Conservation (phyloP, 1,140 invertebrate genomes). For the Heliconius hewitsoni region DNA sequence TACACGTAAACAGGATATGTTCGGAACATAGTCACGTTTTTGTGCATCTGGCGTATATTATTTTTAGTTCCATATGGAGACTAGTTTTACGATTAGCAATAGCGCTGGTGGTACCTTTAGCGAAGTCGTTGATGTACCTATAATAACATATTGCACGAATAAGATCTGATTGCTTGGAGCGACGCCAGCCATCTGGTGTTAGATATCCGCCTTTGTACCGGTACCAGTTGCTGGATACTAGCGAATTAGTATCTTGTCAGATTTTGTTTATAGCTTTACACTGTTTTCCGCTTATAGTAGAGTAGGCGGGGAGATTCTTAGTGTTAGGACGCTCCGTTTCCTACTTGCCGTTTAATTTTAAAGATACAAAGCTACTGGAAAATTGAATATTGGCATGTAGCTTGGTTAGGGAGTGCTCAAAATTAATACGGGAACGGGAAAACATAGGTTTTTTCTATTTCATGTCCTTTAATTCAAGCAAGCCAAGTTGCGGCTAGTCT, state of each 20-base stretch:
- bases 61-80: conserved; percentile 25
- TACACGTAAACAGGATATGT: conserved; percentile 5
- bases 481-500: too few relatives aligned
- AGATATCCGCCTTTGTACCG: background rate
- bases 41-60: conserved; percentile 14
- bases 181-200: conserved; percentile 29
- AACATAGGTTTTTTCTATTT: too few relatives aligned
- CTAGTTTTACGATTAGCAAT: conserved; percentile 33
- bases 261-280: background rate
- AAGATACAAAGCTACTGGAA: too few relatives aligned
- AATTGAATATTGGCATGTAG: too few relatives aligned
- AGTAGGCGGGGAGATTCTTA: too few relatives aligned
- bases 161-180: conserved; percentile 31
- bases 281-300: too few relatives aligned
- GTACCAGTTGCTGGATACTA: background rate
- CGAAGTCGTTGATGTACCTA: conserved; percentile 24
- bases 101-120: conserved; percentile 16
- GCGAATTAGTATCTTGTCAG: background rate
- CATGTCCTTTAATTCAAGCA: too few relatives aligned
- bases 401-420: too few relatives aligned
- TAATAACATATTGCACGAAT: conserved; percentile 34
- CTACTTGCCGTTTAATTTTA: too few relatives aligned
- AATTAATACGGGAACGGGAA: too few relatives aligned
- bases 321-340: too few relatives aligned
- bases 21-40: background rate